Percentiles rank a stretch among this genome's conserved stretches.
Evolutionary conservation across 2,888 invertebrate genomes (phyloP).

Genomic region (Lycocerus yunnanus): DNA sequence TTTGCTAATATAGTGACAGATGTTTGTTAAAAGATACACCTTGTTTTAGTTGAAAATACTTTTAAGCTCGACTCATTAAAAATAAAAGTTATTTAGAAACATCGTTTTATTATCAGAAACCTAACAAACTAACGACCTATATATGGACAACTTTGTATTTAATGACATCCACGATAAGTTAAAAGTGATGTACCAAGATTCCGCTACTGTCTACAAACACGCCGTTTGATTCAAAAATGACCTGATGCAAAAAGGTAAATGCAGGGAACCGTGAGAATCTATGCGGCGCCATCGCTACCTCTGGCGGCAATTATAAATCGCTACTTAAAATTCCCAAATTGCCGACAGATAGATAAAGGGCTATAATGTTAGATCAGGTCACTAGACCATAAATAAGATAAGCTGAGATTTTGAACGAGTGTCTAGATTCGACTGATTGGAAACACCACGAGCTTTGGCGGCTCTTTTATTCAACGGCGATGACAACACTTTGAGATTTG

Average conservation of each 20-base stretch:
- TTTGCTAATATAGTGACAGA: conserved; percentile 6
- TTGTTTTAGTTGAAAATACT: conserved; percentile 25
- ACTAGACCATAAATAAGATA: conserved; percentile 55
- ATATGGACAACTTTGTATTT: conserved; percentile 50
- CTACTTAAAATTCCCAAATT: conserved; percentile 54
- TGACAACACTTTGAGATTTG: conserved; percentile 45
- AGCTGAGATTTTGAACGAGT: conserved; percentile 52
- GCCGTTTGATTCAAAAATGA: conserved; percentile 38
- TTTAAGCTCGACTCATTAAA: conserved; percentile 48
- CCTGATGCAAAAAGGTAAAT: conserved; percentile 29
- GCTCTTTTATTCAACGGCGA: conserved; percentile 45
- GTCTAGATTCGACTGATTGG: conserved; percentile 52
- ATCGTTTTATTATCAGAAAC: conserved; percentile 45
- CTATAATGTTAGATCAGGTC: conserved; percentile 50
- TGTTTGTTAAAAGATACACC: conserved; percentile 27
- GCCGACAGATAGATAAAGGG: conserved; percentile 49
- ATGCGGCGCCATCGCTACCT: conserved; percentile 44
- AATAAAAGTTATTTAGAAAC: conserved; percentile 46
- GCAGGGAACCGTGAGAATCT: conserved; percentile 45
- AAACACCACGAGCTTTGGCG: conserved; percentile 43
- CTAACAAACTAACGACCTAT: conserved; percentile 49
- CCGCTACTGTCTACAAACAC: conserved; percentile 53
- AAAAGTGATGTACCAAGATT: conserved; percentile 53
- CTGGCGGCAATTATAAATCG: conserved; percentile 52
- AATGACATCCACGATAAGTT: conserved; percentile 53